Evolutionary conservation across 2,888 invertebrate genomes (phyloP), one percentile per base, ranked within the genome.

Genomic region (Cetonia aurata): DNA sequence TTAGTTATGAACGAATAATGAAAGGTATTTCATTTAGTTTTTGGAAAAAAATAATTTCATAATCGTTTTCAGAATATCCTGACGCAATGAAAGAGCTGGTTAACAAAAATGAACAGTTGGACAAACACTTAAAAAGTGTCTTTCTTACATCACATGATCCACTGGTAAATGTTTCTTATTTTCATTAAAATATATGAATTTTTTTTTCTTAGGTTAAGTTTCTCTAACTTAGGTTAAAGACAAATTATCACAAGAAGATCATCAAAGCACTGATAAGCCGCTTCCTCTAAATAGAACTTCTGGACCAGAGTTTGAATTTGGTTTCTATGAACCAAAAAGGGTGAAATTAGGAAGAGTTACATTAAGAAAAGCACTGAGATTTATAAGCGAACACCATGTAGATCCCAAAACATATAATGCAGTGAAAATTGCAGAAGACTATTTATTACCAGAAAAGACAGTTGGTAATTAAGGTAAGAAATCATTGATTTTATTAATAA

Each of bases 141-240:
- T 94, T 89, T 88, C 92, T 95, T 81, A 89, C 88, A 67, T 92
- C 93, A 0, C 79, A 86, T 67, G 90, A 90, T 68, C 83, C 84
- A 69, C 60, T 52, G 52, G 76, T 76, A 74, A 59, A 70, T 66
- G 25, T 33, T 31, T 72, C 19, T 25, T 66, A 46, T 67, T 67
- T 33, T 62, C 37, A 48, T 55, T 46, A 60, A 42, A 70, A 46
- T 44, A 42, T 44, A 44, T 59, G 60, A 44, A 44, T 25, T 55
- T 46, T 46, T 25, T 25, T 25, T 25, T 25, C 25, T 25, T 25
- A 25, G 25, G 25, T 25, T 25, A 25, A 25, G 25, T 25, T 69
- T 46, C 71, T 70, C 62, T 71, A 56, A 70, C 72, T 68, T 66
- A 74, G 81, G 83, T 83, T 41, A 84, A 82, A 53, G 44, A 60